Evolutionary conservation across 2,113 vertebrate genomes (phyloP).

Genomic region (Lipotes vexillifer): DNA sequence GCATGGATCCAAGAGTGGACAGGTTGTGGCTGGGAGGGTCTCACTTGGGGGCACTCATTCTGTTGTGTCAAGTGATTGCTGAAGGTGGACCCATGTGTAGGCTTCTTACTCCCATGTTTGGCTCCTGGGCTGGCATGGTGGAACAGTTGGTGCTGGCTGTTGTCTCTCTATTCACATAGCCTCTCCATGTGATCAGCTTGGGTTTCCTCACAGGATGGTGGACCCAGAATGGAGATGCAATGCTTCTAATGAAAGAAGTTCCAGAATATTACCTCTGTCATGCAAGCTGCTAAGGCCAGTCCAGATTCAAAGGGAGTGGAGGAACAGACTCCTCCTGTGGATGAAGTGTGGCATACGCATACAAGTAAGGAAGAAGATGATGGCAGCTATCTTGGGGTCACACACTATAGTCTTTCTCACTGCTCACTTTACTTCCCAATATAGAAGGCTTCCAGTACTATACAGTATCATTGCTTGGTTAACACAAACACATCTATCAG

Average conservation of each 20-base stretch:
- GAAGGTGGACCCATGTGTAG: not conserved
- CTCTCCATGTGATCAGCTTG: not conserved
- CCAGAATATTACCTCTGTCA: not conserved
- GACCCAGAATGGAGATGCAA: not conserved
- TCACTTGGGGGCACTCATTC: not conserved
- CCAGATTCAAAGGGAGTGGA: not conserved
- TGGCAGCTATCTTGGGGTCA: not conserved
- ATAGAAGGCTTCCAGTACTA: not conserved
- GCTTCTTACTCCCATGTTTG: not conserved
- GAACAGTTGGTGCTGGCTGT: not conserved
- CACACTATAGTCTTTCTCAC: too few species aligned
- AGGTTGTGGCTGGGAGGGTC: not conserved
- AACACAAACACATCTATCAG: not conserved
- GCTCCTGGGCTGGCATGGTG: not conserved
- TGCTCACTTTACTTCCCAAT: not conserved
- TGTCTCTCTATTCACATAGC: not conserved
- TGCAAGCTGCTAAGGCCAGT: not conserved
- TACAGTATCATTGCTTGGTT: not conserved
- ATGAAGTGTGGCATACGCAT: too few species aligned
- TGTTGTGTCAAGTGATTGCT: not conserved
- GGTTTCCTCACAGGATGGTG: not conserved
- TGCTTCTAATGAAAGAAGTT: not conserved
- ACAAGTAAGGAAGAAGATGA: not conserved
- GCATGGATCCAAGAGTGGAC: not conserved
- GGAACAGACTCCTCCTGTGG: not conserved